Base-by-base conservation (phyloP, 1,140 invertebrate species). In the Tetramorium alpestre region DNA sequence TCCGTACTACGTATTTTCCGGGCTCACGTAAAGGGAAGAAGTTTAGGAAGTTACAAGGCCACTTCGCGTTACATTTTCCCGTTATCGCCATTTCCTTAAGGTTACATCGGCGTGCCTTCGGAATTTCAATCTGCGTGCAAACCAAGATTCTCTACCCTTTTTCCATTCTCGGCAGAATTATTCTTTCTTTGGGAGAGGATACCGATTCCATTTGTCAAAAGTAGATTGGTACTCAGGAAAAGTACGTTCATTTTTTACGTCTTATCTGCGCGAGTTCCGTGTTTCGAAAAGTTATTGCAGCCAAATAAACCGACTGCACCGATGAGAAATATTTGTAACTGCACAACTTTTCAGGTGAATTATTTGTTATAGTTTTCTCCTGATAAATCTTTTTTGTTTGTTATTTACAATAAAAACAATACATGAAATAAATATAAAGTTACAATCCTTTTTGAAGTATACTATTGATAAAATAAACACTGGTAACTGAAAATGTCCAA, bases 1-100 rank as follows among this genome's bases (percentile, higher is more conserved):
- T 87, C 77, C 13, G 65, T 72, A 60, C 47, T 78, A 69, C 75
- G 80, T 86, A 86, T 85, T 78, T 84, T 38, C 65, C 51, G 58
- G 51, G 38, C 58, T 69, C 60, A 41, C 49, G 88, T 64, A 76
- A 89, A 64, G 41, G 8, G 82, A 47, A 25, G 51, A 49, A 54
- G 16, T 65, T 16, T 51, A 13, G 47, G 25, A 90, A 89, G 86
- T 87, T 89, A 77, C 75, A 28, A 25, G 16, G 28, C 58, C 28
- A 44, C 44, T 73, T 72, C 60, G 33, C 54, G 69, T 90, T 84
- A 84, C 54, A 60, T 73, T 75, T 44, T 47, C 54, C 41, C 13
- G 69, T 84, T 75, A 84, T 73, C 80, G 41, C 41, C n/a, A 54
- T 80, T 80, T 80, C 28, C 80, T 75, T 60, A 75, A 73, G 56